Percentiles rank a stretch among this genome's conserved stretches.
phyloP scores from a whole-genome alignment of 2,888 invertebrate genomes.

The Synergus itoensis region DNA sequence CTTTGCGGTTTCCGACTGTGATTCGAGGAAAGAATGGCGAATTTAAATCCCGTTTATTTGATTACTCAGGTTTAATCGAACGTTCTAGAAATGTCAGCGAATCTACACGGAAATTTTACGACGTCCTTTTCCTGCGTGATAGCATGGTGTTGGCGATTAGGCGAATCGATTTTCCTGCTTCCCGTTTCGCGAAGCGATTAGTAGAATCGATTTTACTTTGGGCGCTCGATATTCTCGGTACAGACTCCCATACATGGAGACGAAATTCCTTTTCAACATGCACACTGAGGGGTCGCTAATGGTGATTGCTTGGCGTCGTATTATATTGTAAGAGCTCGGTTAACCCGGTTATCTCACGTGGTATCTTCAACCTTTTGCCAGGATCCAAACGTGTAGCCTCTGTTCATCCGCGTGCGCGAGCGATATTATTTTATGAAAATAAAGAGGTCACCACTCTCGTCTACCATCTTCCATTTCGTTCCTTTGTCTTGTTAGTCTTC shows the following conservation, averaged over 20 bases:
- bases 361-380: conserved; percentile 3
- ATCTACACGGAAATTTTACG: conserved; percentile 41
- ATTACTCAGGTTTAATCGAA: conserved; percentile 54
- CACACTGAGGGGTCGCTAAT: conserved; percentile 46
- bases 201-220: conserved; percentile 52
- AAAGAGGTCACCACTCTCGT: conserved; percentile 32
- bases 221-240: conserved; percentile 45
- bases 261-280: conserved; percentile 46
- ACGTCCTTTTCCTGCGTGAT: conserved; percentile 45
- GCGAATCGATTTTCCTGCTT: conserved; percentile 53
- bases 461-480: conserved; percentile 8
- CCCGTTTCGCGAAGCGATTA: conserved; percentile 46
- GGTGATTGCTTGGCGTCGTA: conserved; percentile 46
- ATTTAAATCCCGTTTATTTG: conserved; percentile 56
- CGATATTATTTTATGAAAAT: conserved; percentile 35
- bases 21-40: not conserved
- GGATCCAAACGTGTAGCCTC: conserved; percentile 26
- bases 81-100: conserved; percentile 46
- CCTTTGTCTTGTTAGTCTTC: conserved; percentile 33
- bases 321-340: conserved; percentile 26
- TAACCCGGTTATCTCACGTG: conserved; percentile 15
- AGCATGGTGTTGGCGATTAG: conserved; percentile 49
- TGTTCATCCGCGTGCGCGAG: not conserved
- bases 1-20: not conserved
- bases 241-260: conserved; percentile 4